Evolutionary conservation across 1,140 invertebrate species (phyloP).

Genomic region (Diachasma alloeum): DNA sequence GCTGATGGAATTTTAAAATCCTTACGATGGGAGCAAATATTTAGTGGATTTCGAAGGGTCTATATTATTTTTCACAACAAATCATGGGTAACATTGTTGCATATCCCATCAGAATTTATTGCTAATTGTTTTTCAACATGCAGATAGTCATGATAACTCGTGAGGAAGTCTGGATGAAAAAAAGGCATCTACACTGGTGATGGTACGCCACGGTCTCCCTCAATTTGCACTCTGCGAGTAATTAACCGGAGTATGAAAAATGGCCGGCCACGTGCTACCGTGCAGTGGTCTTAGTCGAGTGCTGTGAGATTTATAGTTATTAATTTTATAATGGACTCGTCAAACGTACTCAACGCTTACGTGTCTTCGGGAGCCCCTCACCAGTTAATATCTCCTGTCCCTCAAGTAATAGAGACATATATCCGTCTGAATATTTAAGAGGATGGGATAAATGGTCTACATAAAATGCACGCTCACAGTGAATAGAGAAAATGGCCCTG

Average conservation of each 20-base stretch:
- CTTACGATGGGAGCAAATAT: background rate
- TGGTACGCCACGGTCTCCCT: constrained; percentile 45
- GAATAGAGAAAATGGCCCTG: no score
- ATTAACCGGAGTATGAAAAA: constrained; percentile 61
- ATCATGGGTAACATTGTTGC: background rate
- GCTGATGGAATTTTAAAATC: background rate
- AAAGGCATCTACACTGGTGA: constrained; percentile 3
- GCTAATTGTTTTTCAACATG: constrained; percentile 26
- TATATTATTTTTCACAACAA: background rate
- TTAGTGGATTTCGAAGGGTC: background rate
- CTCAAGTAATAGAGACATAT: constrained; percentile 33
- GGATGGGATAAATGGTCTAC: no score
- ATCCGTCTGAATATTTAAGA: constrained; percentile 12
- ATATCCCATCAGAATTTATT: constrained; percentile 16
- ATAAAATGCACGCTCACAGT: no score
- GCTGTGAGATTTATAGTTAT: constrained; percentile 60
- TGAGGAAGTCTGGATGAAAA: constrained; percentile 8
- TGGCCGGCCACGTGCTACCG: constrained; percentile 55
- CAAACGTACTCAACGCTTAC: constrained; percentile 35
- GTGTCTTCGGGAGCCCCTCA: background rate
- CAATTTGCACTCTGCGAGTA: constrained; percentile 56
- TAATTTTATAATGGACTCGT: constrained; percentile 63
- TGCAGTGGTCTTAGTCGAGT: constrained; percentile 17
- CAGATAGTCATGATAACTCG: background rate
- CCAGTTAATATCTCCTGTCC: background rate